Conservation (phyloP, 2,113 vertebrate species). For the Lagopus leucura region DNA sequence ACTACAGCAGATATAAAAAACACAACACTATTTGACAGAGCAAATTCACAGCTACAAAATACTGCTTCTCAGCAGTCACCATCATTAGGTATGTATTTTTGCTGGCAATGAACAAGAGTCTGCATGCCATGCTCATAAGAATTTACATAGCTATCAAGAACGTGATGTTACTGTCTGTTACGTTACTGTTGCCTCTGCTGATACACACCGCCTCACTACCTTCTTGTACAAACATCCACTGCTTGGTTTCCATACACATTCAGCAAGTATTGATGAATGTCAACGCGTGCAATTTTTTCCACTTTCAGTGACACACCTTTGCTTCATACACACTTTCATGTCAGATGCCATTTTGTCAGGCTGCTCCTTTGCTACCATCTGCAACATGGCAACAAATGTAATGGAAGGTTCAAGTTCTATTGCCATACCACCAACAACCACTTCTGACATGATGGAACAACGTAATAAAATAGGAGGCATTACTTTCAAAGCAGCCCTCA, state of each 20-base stretch:
- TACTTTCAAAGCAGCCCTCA: neutral
- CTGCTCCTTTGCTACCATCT: neutral
- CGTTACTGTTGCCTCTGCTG: no score
- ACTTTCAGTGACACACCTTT: neutral
- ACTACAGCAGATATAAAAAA: no score
- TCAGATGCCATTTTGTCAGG: neutral
- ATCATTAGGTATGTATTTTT: no score
- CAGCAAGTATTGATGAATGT: neutral
- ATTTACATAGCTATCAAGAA: no score
- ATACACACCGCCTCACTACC: no score
- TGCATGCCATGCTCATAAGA: no score
- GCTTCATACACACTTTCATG: neutral
- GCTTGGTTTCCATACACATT: neutral
- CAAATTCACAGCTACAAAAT: no score
- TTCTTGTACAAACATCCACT: neutral
- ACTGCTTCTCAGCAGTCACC: no score
- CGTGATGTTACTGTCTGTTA: no score
- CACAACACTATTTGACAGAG: no score
- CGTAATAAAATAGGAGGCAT: neutral
- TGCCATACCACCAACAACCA: neutral
- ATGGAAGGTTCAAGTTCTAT: neutral
- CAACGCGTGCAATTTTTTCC: neutral
- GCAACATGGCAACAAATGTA: neutral
- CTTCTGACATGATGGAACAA: neutral
- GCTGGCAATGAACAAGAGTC: no score